Conservation (phyloP, 2,113 vertebrate species). For the Bufo gargarizans region DNA sequence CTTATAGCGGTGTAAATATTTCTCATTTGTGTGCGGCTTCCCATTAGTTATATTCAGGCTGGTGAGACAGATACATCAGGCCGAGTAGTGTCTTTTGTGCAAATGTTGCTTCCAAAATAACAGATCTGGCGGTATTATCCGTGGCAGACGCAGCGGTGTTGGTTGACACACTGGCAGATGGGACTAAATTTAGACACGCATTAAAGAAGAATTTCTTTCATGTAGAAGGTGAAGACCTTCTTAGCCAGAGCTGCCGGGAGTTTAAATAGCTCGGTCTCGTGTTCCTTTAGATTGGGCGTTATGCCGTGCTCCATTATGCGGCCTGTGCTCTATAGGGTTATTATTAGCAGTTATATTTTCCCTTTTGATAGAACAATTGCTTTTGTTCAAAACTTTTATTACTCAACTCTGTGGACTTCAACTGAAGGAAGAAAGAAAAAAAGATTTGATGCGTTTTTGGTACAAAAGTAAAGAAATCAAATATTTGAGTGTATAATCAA, state of each 20-base stretch:
- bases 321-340: not conserved
- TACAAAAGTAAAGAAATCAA: too few species aligned
- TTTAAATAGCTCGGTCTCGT: not conserved
- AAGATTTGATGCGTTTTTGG: too few species aligned
- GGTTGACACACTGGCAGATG: conserved; percentile 24
- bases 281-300: not conserved
- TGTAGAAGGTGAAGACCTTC: conserved; percentile 18
- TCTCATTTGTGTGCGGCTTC: not conserved
- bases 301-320: not conserved
- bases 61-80: not conserved
- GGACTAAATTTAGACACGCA: not conserved
- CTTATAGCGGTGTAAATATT: not conserved
- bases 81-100: not conserved
- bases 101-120: conserved; percentile 22
- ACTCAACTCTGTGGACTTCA: too few species aligned
- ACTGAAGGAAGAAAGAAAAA: too few species aligned
- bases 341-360: not conserved
- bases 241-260: not conserved
- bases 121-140: not conserved
- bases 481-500: too few species aligned
- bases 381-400: too few species aligned
- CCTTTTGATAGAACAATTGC: too few species aligned
- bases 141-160: not conserved
- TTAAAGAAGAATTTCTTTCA: conserved; percentile 14
- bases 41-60: not conserved